A percentile compares a stretch with the other conserved stretches of the same genome.
Evolutionary conservation across 2,797 vertebrate species (phyloP).

Genomic region (Dallia pectoralis): DNA sequence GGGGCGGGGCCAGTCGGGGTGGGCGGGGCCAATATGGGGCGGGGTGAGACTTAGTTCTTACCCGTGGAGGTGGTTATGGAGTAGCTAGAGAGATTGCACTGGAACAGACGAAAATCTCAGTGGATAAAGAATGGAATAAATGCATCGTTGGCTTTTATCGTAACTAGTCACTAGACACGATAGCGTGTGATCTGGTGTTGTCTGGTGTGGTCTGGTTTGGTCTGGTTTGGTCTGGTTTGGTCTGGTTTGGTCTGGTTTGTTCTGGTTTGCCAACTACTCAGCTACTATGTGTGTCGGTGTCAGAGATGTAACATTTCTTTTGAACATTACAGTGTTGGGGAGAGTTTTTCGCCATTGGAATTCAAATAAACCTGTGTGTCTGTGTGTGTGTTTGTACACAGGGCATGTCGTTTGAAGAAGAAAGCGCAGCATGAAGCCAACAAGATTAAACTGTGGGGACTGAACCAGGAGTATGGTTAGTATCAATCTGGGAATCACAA

Average conservation of each 20-base stretch:
- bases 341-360: not conserved
- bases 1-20: slow-evolving; percentile 5
- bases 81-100: no score
- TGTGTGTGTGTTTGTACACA: slow-evolving; percentile 34
- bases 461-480: slow-evolving; percentile 77
- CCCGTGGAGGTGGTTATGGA: no score
- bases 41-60: not conserved
- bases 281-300: not conserved
- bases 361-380: not conserved
- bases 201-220: no score
- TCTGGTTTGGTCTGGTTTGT: no score
- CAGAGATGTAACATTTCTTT: not conserved
- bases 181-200: no score
- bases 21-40: slow-evolving; percentile 1
- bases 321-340: not conserved
- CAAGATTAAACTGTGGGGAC: slow-evolving; percentile 78
- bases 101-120: no score
- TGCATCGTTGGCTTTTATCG: no score
- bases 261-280: not conserved
- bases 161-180: no score
- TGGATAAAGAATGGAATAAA: no score
- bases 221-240: no score
- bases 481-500: slow-evolving; percentile 17
- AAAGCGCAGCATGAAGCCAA: slow-evolving; percentile 78
- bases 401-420: slow-evolving; percentile 76